Conservation (phyloP, 1,140 invertebrate genomes). For the Brachionus koreanus region DNA sequence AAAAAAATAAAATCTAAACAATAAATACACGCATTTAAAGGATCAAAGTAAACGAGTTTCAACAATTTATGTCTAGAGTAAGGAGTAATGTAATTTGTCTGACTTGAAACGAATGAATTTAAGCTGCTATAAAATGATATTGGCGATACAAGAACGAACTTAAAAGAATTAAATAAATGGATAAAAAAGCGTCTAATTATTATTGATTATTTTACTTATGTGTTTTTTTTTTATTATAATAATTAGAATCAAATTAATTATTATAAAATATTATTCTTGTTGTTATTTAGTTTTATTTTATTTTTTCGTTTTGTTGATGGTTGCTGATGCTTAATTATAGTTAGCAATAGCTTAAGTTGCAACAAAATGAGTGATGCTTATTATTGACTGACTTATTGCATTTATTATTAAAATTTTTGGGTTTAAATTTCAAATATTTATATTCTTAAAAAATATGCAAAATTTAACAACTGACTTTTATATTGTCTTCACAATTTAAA, state of each 20-base stretch:
- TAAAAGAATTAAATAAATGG: neutral
- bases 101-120: neutral
- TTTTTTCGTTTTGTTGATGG: neutral
- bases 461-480: neutral
- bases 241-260: neutral
- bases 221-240: neutral
- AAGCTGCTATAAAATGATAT: neutral
- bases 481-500: neutral
- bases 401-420: slow-evolving; percentile 22
- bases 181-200: slow-evolving; percentile 32
- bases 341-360: neutral
- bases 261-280: slow-evolving; percentile 17
- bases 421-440: neutral
- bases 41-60: slow-evolving; percentile 30
- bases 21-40: slow-evolving; percentile 25
- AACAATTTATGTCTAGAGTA: neutral
- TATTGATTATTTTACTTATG: slow-evolving; percentile 26
- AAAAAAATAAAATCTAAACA: slow-evolving; percentile 6
- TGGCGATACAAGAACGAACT: neutral
- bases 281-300: neutral
- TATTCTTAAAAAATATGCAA: neutral
- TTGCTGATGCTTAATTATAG: neutral
- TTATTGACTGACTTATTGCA: slow-evolving; percentile 14
- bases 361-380: neutral
- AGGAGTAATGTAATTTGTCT: slow-evolving; percentile 21